Evolutionary conservation across 2,888 invertebrate species (phyloP).

Genomic region (Conus canariensis): DNA sequence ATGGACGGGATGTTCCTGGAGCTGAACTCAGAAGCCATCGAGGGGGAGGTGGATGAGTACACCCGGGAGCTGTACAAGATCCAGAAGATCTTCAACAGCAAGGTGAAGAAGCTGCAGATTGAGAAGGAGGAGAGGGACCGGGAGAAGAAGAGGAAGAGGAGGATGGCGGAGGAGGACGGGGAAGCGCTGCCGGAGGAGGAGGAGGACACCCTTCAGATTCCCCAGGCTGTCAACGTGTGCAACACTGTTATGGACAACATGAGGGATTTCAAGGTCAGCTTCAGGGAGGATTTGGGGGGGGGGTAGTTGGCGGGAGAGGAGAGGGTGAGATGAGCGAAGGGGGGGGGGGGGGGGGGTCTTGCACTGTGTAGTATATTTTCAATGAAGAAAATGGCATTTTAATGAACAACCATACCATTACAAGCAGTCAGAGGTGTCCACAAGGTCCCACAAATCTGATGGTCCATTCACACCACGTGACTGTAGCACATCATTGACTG

Average conservation of each 20-base stretch:
- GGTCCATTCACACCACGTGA: too few species aligned
- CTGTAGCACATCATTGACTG: too few species aligned
- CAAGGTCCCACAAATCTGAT: too few species aligned
- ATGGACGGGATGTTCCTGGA: slow-evolving; percentile 95
- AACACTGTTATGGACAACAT: slow-evolving; percentile 78
- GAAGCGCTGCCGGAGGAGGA: slow-evolving; percentile 80
- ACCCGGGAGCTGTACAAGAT: slow-evolving; percentile 87
- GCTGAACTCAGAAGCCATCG: slow-evolving; percentile 88
- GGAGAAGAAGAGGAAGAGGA: slow-evolving; percentile 80
- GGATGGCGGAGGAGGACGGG: slow-evolving; percentile 78
- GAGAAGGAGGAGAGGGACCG: slow-evolving; percentile 75
- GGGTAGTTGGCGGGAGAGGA: background rate
- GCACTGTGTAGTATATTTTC: background rate
- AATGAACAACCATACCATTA: too few species aligned
- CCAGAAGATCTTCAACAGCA: slow-evolving; percentile 83
- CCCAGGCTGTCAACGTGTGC: slow-evolving; percentile 81
- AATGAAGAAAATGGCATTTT: too few species aligned
- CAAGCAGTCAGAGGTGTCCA: too few species aligned
- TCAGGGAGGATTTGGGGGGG: background rate
- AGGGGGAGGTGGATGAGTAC: slow-evolving; percentile 88
- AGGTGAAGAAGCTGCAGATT: slow-evolving; percentile 76
- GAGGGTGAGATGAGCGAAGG: background rate
- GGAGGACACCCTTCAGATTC: slow-evolving; percentile 79
- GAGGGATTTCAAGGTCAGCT: slow-evolving; percentile 82
- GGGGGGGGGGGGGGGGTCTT: background rate